Evolutionary conservation across 2,113 vertebrate genomes (phyloP).

Genomic region (Cisticola juncidis): DNA sequence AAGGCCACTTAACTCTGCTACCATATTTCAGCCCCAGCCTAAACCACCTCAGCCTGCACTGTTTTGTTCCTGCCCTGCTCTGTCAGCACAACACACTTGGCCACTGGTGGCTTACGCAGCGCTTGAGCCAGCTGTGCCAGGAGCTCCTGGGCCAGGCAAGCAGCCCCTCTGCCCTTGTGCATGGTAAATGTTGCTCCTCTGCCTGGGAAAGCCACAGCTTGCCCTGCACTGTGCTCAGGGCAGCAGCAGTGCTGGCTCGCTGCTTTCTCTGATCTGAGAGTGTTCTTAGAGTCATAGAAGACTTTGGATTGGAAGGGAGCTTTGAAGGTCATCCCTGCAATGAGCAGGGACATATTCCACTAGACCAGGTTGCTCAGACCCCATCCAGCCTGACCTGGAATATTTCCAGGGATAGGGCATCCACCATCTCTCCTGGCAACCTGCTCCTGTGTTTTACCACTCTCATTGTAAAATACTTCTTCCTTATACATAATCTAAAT

Average conservation of each 20-base stretch:
- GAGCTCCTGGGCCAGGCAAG: neutral
- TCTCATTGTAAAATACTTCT: neutral
- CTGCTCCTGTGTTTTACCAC: neutral
- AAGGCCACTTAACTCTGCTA: neutral
- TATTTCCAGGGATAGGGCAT: neutral
- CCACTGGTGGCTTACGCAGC: neutral
- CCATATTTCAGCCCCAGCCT: neutral
- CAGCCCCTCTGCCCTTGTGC: neutral
- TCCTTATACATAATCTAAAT: neutral
- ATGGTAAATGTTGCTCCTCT: neutral
- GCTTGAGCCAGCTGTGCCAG: neutral
- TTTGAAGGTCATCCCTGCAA: neutral
- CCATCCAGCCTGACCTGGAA: neutral
- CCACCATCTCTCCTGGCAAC: neutral
- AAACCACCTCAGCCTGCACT: accelerated
- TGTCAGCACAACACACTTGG: neutral
- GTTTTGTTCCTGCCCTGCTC: neutral
- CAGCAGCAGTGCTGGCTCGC: accelerated
- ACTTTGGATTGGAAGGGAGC: neutral
- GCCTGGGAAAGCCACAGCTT: neutral
- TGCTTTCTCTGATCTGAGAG: neutral
- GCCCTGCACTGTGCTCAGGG: neutral
- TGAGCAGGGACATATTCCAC: neutral
- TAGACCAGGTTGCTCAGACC: neutral
- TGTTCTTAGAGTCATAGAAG: neutral